Conservation (phyloP, 2,113 vertebrate species). For the Hemiscyllium ocellatum region DNA sequence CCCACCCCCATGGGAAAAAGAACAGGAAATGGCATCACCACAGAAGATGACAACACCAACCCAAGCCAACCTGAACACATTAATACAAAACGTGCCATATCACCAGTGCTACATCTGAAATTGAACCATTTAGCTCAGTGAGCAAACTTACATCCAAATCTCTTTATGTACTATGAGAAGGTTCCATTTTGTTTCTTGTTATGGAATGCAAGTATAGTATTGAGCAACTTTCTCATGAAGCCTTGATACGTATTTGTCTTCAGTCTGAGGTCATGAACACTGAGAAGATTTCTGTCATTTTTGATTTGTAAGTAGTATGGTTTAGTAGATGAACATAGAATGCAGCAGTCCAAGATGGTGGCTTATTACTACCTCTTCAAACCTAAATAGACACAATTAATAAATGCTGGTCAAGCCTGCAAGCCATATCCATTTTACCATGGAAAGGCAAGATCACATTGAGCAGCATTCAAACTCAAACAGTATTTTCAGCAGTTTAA, state of each 20-base stretch:
- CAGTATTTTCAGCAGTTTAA: neutral
- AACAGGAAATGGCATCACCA: no score
- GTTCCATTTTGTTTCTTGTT: neutral
- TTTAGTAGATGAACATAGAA: neutral
- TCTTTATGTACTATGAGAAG: neutral
- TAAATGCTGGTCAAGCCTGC: no score
- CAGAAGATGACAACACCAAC: no score
- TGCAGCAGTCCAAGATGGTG: no score
- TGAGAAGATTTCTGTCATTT: neutral
- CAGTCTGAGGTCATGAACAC: no score
- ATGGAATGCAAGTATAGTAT: neutral
- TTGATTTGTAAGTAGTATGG: neutral
- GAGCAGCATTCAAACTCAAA: neutral
- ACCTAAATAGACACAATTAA: no score
- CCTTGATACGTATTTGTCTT: neutral
- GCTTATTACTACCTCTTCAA: no score
- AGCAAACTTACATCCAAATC: neutral
- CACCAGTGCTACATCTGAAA: no score
- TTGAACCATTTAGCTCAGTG: neutral
- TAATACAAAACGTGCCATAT: no score
- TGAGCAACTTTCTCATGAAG: neutral
- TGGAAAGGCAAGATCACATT: neutral
- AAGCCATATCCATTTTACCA: neutral
- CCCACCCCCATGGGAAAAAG: no score
- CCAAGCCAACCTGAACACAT: no score